Conservation (phyloP, 2,888 invertebrate genomes). For the Copidosoma aretas region DNA sequence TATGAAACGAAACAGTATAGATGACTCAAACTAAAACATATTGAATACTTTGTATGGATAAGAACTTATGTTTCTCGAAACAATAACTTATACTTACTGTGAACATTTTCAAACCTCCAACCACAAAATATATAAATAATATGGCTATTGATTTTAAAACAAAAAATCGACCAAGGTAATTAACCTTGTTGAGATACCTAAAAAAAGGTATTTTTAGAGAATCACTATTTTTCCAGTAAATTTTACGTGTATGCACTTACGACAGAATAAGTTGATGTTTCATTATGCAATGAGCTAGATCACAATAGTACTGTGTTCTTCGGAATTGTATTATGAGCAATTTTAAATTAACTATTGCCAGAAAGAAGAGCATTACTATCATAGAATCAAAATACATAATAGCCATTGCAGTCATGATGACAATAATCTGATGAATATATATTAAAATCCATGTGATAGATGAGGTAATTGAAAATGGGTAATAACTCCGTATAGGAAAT, state of each 20-base stretch:
- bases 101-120: conserved; percentile 5
- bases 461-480: background rate
- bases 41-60: background rate
- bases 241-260: background rate
- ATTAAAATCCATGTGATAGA: background rate
- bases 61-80: no score
- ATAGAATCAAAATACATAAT: conserved; percentile 1
- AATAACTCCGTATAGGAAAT: background rate
- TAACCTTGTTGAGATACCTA: conserved; percentile 7
- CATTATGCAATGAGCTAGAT: background rate
- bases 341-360: background rate
- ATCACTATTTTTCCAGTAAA: background rate
- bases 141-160: conserved; percentile 4
- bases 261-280: conserved; percentile 14
- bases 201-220: background rate
- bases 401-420: background rate
- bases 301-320: background rate
- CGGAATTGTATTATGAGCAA: background rate
- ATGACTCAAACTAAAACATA: background rate
- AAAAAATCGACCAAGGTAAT: background rate
- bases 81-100: background rate
- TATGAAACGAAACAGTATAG: background rate
- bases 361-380: background rate
- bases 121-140: background rate
- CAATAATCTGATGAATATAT: background rate